Conservation (phyloP, 2,888 invertebrate species). For the Prosopocoilus inquinatus region DNA sequence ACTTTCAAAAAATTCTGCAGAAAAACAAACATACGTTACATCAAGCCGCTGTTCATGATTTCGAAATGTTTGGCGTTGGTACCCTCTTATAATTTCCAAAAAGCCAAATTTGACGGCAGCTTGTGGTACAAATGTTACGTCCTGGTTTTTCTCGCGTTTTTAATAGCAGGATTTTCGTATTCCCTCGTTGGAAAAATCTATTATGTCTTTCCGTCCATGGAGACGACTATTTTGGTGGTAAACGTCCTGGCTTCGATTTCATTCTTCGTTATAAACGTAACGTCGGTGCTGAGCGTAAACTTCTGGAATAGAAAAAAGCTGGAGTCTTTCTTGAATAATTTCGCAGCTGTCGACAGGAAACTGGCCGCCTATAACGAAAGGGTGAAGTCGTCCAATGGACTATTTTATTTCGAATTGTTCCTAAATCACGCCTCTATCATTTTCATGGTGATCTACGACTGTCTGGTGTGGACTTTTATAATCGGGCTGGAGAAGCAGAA, state of each 20-base stretch:
- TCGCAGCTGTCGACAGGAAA: constrained; percentile 8
- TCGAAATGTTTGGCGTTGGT: constrained; percentile 4
- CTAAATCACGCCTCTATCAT: background rate
- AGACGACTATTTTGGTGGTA: constrained; percentile 11
- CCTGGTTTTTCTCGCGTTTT: background rate
- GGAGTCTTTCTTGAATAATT: constrained; percentile 5
- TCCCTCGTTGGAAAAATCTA: constrained; percentile 6
- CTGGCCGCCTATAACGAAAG: constrained; percentile 3
- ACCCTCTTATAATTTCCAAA: constrained; percentile 12
- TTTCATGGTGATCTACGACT: constrained; percentile 7
- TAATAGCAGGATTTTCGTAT: constrained; percentile 5
- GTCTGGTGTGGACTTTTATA: constrained; percentile 7
- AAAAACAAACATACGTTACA: constrained; percentile 11
- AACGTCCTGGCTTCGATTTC: constrained; percentile 8
- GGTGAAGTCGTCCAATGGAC: background rate
- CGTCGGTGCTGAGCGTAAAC: constrained; percentile 6
- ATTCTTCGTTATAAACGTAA: constrained; percentile 14
- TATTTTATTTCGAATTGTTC: constrained; percentile 5
- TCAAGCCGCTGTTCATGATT: constrained; percentile 8
- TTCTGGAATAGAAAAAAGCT: constrained; percentile 9
- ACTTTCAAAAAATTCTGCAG: constrained; percentile 1
- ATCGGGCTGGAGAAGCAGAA: background rate
- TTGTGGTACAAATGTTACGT: constrained; percentile 6
- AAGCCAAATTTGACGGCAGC: constrained; percentile 2
- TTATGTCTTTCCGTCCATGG: constrained; percentile 3